A percentile compares a stretch with the other conserved stretches of the same genome.
phyloP scores from a whole-genome alignment of 2,888 invertebrate species.

The Coremacera marginata region DNA sequence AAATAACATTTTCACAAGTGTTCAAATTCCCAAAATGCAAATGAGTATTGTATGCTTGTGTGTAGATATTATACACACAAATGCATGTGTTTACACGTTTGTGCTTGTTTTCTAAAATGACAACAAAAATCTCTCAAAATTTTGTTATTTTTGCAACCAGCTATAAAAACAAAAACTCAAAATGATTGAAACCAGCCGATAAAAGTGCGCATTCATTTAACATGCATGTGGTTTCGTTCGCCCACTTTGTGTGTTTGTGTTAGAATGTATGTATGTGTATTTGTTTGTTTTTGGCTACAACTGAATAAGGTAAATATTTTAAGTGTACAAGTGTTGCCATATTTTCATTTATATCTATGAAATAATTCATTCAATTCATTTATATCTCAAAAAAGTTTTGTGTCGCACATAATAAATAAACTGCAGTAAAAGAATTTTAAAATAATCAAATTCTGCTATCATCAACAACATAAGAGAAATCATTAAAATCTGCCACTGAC shows the following conservation, averaged over 20 bases:
- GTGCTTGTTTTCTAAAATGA: slow-evolving; percentile 23
- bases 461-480: no score
- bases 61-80: background rate
- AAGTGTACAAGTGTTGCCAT: no score
- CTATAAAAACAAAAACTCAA: background rate
- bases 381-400: no score
- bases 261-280: background rate
- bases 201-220: background rate
- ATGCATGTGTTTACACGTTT: background rate
- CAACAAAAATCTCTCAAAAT: slow-evolving; percentile 36
- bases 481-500: no score
- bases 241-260: background rate
- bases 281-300: background rate
- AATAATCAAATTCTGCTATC: no score
- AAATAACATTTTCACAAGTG: slow-evolving; percentile 31
- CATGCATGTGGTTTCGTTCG: no score
- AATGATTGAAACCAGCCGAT: background rate
- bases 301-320: no score
- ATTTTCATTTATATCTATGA: no score
- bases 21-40: slow-evolving; percentile 33
- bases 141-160: slow-evolving; percentile 29
- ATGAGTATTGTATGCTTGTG: background rate
- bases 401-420: no score
- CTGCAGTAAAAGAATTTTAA: no score
- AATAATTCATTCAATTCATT: no score